A percentile compares a stretch with the other conserved stretches of the same genome.
phyloP scores from a whole-genome alignment of 37 sponge, comb jelly and placozoan species.

The Corticium candelabrum region DNA sequence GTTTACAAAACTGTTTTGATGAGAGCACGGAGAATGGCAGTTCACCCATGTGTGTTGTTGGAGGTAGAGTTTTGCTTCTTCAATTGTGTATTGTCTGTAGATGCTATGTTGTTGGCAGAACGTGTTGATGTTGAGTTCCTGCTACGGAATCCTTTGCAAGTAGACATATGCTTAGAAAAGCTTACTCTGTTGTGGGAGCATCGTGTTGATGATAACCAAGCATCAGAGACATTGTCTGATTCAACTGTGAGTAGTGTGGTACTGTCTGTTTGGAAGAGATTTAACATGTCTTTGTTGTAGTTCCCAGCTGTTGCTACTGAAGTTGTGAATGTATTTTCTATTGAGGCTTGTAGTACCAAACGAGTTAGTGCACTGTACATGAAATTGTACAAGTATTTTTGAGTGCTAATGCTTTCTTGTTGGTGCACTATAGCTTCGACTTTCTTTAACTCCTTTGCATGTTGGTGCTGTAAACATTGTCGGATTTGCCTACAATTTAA shows the following conservation, averaged over 20 bases:
- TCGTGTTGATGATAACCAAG: too few species aligned
- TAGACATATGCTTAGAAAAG: not conserved
- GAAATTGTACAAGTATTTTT: too few species aligned
- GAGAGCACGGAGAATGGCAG: not conserved
- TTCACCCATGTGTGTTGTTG: not conserved
- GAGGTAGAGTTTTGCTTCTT: not conserved
- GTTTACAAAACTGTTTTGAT: not conserved
- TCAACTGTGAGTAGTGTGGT: too few species aligned
- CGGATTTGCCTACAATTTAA: not conserved
- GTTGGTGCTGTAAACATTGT: not conserved
- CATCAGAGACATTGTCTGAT: too few species aligned
- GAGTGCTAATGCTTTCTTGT: not conserved
- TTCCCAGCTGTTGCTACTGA: too few species aligned
- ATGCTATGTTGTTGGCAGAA: not conserved
- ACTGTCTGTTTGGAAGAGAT: too few species aligned
- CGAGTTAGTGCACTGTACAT: too few species aligned
- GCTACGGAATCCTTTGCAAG: not conserved
- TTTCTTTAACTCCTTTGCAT: not conserved
- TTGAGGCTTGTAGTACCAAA: too few species aligned
- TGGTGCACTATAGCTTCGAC: not conserved
- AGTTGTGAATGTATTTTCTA: too few species aligned
- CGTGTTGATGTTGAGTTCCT: not conserved
- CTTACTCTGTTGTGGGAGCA: not conserved
- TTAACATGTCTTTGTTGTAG: too few species aligned
- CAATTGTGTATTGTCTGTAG: too few species aligned